phyloP scores from a whole-genome alignment of 2,888 invertebrate genomes.

The Pherbina coryleti region DNA sequence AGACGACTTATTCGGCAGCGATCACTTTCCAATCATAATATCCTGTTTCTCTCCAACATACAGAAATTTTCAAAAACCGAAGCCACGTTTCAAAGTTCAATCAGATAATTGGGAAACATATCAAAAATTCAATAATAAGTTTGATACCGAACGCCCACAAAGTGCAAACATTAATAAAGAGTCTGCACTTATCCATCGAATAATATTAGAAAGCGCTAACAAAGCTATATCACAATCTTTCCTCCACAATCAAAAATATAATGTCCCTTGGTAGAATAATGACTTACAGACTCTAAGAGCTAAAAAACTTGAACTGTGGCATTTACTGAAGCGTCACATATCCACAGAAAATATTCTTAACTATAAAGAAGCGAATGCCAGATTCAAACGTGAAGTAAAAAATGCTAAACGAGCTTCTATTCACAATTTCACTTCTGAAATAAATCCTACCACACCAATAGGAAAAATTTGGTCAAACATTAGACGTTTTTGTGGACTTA shows the following conservation, averaged over 20 bases:
- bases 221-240: too few relatives aligned
- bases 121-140: neutral
- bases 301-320: constrained; percentile 35
- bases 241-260: constrained; percentile 23
- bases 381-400: constrained; percentile 41
- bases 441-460: constrained; percentile 16
- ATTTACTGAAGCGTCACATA: constrained; percentile 34
- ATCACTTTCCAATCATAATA: constrained; percentile 39
- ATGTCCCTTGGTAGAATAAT: constrained; percentile 38
- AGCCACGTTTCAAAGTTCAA: constrained; percentile 21
- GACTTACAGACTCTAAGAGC: constrained; percentile 29
- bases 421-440: constrained; percentile 25
- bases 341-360: constrained; percentile 26
- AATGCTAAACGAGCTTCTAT: constrained; percentile 23
- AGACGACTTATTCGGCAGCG: too few relatives aligned
- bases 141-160: neutral
- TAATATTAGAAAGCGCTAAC: constrained; percentile 38
- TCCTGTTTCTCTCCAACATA: constrained; percentile 20
- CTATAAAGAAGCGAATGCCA: constrained; percentile 33
- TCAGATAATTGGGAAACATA: constrained; percentile 21
- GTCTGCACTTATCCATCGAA: constrained; percentile 38
- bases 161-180: constrained; percentile 41
- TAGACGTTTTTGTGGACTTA: constrained; percentile 25
- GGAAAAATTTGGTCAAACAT: too few relatives aligned
- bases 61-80: neutral